Evolutionary conservation across 2,797 vertebrate genomes (phyloP).

Genomic region (Spatula clypeata): DNA sequence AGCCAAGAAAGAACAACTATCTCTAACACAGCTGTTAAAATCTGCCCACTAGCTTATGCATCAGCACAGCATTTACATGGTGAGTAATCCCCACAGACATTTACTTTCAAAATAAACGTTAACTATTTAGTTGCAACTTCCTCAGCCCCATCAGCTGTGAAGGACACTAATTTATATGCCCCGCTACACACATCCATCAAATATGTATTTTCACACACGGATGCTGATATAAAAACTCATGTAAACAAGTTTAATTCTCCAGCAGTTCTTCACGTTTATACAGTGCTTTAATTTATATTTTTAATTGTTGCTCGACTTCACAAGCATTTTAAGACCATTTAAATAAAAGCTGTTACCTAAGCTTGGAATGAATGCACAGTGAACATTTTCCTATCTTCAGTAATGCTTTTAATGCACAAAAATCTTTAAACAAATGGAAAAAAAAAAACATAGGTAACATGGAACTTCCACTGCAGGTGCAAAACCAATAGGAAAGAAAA

Average conservation of each 20-base stretch:
- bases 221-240: neutral
- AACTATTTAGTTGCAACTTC: conserved; percentile 6
- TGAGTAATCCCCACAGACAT: neutral
- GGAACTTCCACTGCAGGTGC: neutral
- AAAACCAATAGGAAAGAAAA: neutral
- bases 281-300: neutral
- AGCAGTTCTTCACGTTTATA: neutral
- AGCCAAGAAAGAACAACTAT: neutral
- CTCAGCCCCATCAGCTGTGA: neutral
- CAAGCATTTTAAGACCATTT: neutral
- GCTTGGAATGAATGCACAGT: neutral
- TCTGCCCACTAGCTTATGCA: neutral
- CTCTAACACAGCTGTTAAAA: neutral
- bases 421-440: neutral
- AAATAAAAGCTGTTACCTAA: neutral
- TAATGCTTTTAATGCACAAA: neutral
- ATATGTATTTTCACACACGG: neutral
- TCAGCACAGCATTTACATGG: neutral
- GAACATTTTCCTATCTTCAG: neutral
- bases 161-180: neutral
- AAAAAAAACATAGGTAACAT: neutral
- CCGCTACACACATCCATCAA: neutral
- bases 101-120: conserved; percentile 3
- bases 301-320: neutral
- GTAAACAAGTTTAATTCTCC: neutral